Base-by-base conservation (phyloP, 2,113 vertebrate genomes). In the Calidris pygmaea region DNA sequence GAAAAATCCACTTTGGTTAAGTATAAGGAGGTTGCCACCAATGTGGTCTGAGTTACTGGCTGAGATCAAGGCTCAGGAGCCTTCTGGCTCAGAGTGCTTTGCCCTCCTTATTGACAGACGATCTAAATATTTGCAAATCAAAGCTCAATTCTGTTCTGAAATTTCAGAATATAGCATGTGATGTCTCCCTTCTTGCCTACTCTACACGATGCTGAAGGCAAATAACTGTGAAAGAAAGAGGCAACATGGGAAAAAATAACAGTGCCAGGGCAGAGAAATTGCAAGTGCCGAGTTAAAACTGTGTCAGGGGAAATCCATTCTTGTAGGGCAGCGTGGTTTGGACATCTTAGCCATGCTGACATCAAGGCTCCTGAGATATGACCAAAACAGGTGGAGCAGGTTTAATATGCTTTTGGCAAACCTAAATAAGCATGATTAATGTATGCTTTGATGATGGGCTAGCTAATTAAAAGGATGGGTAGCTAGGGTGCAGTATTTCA, bases 381-480 rank as follows among this genome's bases (percentile, higher is more conserved):
- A 68, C 84, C 75, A 53, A 20, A 79, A 82, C 91, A 81, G 79
- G 94, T 14, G 55, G n/a, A 84, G 52, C 94, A 75, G 74, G 87
- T 72, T 95, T 56, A 43, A 85, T 9, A 2, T 0, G 34, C 63
- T 84, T 63, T 47, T 78, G 68, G 91, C 85, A 95, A 82, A 21
- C 27, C 23, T 37, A 76, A 63, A n/a, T 19, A 63, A 94, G 56
- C 5, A 2, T 75, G 75, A 86, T 74, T 88, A 86, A 84, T 15
- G 55, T 12, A 35, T 20, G 39, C 89, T 93, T 88, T 72, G 93
- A 90, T 90, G 77, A 89, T 23, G 16, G 89, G 47, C 66, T 66
- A 90, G 45, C 76, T 95, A 93, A 95, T 94, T 90, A 96, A 85
- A 93, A 78, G 89, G 87, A 60, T 72, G n/a, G 71, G 70, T 32